Conservation (phyloP, 2,888 invertebrate species). For the Aelia acuminata region DNA sequence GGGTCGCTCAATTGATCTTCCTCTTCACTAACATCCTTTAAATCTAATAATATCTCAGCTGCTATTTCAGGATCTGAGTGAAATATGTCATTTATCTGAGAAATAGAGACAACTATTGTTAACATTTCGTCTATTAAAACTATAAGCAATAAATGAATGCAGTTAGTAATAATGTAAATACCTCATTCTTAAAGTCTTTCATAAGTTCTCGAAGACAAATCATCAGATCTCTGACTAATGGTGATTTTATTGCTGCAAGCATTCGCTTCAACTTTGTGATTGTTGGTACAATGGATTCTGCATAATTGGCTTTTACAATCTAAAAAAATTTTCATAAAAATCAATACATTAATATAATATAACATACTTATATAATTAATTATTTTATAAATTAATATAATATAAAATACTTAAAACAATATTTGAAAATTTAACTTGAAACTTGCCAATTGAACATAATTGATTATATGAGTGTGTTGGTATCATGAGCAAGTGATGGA, state of each 20-base stretch:
- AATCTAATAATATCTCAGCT: conserved; percentile 64
- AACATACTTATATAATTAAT: too few relatives aligned
- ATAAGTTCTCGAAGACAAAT: conserved; percentile 63
- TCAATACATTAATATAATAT: not conserved
- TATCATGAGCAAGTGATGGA: too few relatives aligned
- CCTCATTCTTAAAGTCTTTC: conserved; percentile 65
- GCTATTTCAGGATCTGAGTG: conserved; percentile 63
- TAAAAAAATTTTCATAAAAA: not conserved
- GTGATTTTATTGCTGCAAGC: conserved; percentile 71
- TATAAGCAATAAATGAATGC: not conserved
- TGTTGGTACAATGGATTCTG: conserved; percentile 78
- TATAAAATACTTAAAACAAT: too few relatives aligned
- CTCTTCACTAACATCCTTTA: conserved; percentile 51
- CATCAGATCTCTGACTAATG: conserved; percentile 70
- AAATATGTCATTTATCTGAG: conserved; percentile 64
- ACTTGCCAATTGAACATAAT: too few relatives aligned
- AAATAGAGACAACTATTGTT: conserved; percentile 11
- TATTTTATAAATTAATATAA: too few relatives aligned
- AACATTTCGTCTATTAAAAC: not conserved
- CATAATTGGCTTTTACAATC: conserved; percentile 76
- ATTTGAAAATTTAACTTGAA: too few relatives aligned
- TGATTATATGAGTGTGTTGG: too few relatives aligned
- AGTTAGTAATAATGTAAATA: conserved; percentile 22
- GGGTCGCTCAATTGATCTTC: conserved; percentile 9
- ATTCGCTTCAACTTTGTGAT: conserved; percentile 76